Evolutionary conservation across 2,797 vertebrate species (phyloP).

Genomic region (Cephalopachus bancanus): DNA sequence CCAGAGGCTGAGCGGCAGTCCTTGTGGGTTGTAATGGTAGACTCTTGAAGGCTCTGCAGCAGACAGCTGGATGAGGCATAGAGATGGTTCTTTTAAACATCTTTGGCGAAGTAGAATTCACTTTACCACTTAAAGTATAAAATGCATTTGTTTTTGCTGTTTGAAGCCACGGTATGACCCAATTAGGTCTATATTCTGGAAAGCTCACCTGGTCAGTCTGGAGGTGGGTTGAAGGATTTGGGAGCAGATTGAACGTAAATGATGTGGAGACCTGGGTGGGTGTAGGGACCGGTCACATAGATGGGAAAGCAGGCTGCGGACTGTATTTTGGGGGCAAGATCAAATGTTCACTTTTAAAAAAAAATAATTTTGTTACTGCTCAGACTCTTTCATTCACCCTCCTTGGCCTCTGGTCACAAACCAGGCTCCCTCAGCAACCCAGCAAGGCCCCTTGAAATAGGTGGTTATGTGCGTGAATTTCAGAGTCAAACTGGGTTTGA

Average conservation of each 20-base stretch:
- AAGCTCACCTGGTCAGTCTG: neutral
- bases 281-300: neutral
- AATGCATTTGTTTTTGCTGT: neutral
- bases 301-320: too few species aligned
- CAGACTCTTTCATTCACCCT: accelerated
- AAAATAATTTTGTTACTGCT: neutral
- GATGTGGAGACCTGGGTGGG: neutral
- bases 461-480: too few species aligned
- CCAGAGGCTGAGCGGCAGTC: accelerated
- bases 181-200: neutral
- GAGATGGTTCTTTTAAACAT: neutral
- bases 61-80: neutral
- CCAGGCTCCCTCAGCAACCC: too few species aligned
- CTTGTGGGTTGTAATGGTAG: neutral
- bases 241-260: neutral
- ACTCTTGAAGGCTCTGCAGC: neutral
- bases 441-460: neutral
- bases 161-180: neutral
- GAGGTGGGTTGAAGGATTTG: neutral
- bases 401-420: neutral
- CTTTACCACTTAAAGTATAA: too few species aligned
- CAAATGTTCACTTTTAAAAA: too few species aligned
- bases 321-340: neutral
- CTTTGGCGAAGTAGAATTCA: neutral
- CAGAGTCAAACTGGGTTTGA: too few species aligned